A percentile compares a stretch with the other conserved stretches of the same genome.
Conservation (phyloP, 2,888 invertebrate species). For the Eupithecia vulgata region DNA sequence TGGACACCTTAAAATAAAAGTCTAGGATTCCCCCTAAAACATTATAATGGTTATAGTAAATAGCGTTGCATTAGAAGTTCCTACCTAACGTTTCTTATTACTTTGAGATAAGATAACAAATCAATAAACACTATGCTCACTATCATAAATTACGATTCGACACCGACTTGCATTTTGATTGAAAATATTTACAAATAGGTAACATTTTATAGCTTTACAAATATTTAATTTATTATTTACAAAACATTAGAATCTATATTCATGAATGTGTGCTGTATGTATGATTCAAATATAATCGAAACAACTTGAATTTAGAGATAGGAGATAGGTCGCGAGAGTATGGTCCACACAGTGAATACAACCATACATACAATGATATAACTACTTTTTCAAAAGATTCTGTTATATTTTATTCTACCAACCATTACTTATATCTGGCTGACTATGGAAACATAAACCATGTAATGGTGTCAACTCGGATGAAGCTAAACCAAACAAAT, state of each 20-base stretch:
- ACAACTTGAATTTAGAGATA: not conserved
- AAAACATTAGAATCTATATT: not conserved
- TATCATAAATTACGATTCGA: constrained; percentile 10
- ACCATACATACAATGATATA: not conserved
- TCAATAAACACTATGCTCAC: constrained; percentile 12
- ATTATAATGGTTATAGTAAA: not conserved
- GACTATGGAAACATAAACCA: not conserved
- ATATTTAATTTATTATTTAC: constrained; percentile 19
- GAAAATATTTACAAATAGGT: constrained; percentile 32
- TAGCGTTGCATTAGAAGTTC: not conserved
- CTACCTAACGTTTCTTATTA: constrained; percentile 17
- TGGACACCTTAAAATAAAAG: not conserved
- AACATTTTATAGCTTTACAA: constrained; percentile 30
- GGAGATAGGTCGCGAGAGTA: no score
- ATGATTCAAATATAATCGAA: not conserved
- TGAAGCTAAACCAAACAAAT: no score
- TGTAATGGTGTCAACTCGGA: no score
- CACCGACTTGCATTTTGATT: constrained; percentile 22
- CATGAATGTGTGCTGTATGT: not conserved
- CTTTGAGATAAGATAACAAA: constrained; percentile 24
- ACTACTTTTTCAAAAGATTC: not conserved
- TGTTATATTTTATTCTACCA: not conserved
- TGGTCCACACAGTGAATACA: no score
- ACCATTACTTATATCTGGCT: not conserved
- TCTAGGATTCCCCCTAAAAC: not conserved